Evolutionary conservation across 2,797 vertebrate species (phyloP).

Genomic region (Pempheris klunzingeri): DNA sequence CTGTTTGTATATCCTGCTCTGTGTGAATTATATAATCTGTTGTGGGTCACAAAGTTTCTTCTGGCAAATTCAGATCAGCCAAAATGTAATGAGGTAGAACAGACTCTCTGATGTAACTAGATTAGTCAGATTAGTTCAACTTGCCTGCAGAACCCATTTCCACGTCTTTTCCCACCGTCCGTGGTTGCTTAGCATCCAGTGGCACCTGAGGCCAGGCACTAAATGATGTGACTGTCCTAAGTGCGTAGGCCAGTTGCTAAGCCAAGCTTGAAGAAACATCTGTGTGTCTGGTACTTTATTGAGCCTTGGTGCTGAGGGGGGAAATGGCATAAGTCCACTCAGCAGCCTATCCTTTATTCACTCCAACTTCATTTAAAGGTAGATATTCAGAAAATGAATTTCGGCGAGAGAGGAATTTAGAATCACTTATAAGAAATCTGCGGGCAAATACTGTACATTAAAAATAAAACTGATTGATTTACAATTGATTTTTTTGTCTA

Average conservation of each 20-base stretch:
- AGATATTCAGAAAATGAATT: not conserved
- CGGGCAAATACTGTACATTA: not conserved
- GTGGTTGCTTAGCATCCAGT: constrained; percentile 59
- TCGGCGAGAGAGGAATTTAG: not conserved
- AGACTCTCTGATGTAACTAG: constrained; percentile 58
- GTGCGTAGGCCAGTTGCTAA: constrained; percentile 34
- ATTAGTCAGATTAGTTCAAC: constrained; percentile 56
- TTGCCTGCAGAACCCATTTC: constrained; percentile 39
- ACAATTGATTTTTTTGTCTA: not conserved
- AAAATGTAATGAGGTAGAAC: constrained; percentile 62
- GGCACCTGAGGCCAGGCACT: constrained; percentile 37
- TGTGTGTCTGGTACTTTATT: constrained; percentile 35
- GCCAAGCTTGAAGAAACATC: constrained; percentile 50
- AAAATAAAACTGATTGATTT: not conserved
- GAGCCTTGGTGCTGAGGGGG: not conserved
- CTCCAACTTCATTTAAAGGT: not conserved
- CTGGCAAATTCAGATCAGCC: constrained; percentile 35
- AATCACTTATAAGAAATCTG: too few relatives aligned
- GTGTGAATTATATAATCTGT: constrained; percentile 30
- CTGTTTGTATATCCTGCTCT: not conserved
- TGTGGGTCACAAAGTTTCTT: constrained; percentile 19
- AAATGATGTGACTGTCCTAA: constrained; percentile 57
- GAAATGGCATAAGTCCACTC: not conserved
- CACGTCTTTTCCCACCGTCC: constrained; percentile 24
- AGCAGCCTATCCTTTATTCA: not conserved